Percentiles rank a stretch among this genome's conserved stretches.
These are phyloP conservation scores for Brevimyrus niger DNA, from an alignment of 2,113 vertebrate species.

Conservation along the genomic window DNA sequence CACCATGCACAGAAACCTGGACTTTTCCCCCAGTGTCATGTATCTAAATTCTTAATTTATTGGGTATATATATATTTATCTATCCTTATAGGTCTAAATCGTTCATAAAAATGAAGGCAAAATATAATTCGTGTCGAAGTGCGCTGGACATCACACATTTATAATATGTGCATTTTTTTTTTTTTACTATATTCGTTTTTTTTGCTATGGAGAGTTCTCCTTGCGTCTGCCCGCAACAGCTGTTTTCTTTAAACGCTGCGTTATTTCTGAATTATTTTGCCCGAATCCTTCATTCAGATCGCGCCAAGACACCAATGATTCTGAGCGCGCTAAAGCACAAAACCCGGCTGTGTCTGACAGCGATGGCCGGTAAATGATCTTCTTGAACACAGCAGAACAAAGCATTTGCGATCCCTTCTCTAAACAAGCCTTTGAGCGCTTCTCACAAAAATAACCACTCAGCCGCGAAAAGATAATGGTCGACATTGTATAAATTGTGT, in stretches of 20 bases:
- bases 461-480: neutral
- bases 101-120: neutral
- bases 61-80: neutral
- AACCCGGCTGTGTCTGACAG: neutral
- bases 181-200: neutral
- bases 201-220: neutral
- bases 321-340: neutral
- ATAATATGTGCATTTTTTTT: neutral
- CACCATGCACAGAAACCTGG: neutral
- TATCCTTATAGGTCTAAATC: neutral
- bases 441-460: neutral
- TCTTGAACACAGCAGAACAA: neutral
- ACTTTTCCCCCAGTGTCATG: neutral
- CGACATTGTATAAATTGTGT: neutral
- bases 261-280: neutral
- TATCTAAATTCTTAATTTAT: neutral
- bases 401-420: neutral
- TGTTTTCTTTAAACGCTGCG: neutral
- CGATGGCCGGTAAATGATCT: neutral
- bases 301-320: neutral
- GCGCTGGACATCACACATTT: neutral
- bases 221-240: neutral
- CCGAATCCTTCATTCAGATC: neutral
- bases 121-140: neutral
- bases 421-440: neutral